Evolutionary conservation across 2,888 invertebrate species (phyloP).

Genomic region (Calameuta filiformis): DNA sequence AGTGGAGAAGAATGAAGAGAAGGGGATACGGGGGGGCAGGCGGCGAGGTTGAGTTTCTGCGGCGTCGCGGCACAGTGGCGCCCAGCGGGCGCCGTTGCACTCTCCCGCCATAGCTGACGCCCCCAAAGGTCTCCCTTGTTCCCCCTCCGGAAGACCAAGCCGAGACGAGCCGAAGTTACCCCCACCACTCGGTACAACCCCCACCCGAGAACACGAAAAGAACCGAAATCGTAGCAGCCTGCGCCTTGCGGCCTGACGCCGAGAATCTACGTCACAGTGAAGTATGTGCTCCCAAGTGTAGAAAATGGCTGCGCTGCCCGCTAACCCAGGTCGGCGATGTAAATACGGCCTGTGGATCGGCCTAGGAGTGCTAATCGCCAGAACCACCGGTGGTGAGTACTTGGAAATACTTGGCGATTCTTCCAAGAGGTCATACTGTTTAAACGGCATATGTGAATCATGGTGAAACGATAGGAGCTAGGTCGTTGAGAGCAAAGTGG

Average conservation of each 20-base stretch:
- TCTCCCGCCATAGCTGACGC: constrained; percentile 43
- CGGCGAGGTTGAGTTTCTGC: constrained; percentile 41
- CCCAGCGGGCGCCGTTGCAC: constrained; percentile 55
- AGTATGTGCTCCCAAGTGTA: constrained; percentile 64
- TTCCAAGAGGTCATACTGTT: neutral
- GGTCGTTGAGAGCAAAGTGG: neutral
- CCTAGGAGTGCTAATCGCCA: constrained; percentile 50
- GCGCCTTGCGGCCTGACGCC: constrained; percentile 37
- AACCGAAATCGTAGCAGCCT: constrained; percentile 37
- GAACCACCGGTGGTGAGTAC: constrained; percentile 56
- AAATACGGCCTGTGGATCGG: constrained; percentile 60
- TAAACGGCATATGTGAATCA: neutral
- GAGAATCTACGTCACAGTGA: constrained; percentile 58
- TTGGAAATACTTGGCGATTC: neutral
- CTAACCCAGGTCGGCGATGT: constrained; percentile 55
- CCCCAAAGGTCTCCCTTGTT: constrained; percentile 28
- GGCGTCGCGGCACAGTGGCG: constrained; percentile 58
- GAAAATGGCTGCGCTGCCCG: constrained; percentile 65
- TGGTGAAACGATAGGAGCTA: neutral
- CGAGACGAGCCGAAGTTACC: constrained; percentile 20
- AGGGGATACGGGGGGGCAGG: neutral
- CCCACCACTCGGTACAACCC: constrained; percentile 17
- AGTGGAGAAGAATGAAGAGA: neutral
- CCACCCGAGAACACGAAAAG: constrained; percentile 28
- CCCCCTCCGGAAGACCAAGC: constrained; percentile 3